Base-by-base conservation (phyloP, 1,140 invertebrate species). In the Bombus ignitus region DNA sequence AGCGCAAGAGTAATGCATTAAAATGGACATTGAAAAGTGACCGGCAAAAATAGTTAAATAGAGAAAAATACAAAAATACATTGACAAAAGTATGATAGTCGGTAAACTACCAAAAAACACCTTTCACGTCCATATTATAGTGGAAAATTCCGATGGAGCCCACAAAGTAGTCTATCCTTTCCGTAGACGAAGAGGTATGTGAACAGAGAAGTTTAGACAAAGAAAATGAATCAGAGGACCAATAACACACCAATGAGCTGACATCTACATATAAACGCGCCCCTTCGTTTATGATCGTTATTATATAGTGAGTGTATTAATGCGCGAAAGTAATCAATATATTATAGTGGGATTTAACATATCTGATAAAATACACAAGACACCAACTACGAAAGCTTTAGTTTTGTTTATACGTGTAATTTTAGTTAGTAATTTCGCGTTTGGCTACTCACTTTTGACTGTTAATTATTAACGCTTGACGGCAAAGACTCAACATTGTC, bases 401-500 rank as follows among this genome's bases (percentile, higher is more conserved):
- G 4, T 57, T 57, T 62, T 18, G 44, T 13, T 18, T 22, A 37
- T 12, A 39, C 35, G n/a, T 68, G 12, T 32, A 25, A 22, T 57
- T 39, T 18, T 53, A 53, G 2, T 37, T 32, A 5, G 6, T n/a
- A 18, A 18, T 42, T 47, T 71, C 37, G 35, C 25, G 37, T 74
- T 77, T 22, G 53, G 1, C 12, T 91, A 93, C 93, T 93, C 87
- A 93, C 93, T 93, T 93, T 91, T 93, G 92, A 72, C 87, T 86
- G 88, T 91, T 93, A 44, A 85, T 84, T 80, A 93, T 79, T 76
- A 93, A 83, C 32, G 89, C 84, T 76, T 93, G 93, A 80, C 92
- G 90, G 81, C 91, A 93, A 65, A 93, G 82, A 65, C 75, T 91
- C 89, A 93, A 86, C 93, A 93, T 93, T 62, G 81, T 76, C 47